A percentile compares a stretch with the other conserved stretches of the same genome.
Conservation (phyloP, 2,797 vertebrate species). For the Takifugu rubripes region DNA sequence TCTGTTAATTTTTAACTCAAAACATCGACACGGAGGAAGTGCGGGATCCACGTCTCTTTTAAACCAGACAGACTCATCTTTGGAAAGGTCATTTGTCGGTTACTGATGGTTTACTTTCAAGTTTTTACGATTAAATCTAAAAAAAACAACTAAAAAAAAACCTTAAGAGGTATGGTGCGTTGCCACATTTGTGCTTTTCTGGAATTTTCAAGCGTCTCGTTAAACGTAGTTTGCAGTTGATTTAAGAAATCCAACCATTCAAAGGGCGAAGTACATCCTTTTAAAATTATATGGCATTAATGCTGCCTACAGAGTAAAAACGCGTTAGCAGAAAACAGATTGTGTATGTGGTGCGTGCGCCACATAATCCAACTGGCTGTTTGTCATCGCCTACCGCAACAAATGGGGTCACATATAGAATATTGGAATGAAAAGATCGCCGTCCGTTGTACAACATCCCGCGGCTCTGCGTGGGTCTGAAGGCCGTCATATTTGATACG, state of each 20-base stretch:
- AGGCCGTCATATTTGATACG: conserved; percentile 39
- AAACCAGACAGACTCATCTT: conserved; percentile 13
- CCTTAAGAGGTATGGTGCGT: too few species aligned
- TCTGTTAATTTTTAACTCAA: conserved; percentile 55
- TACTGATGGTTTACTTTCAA: conserved; percentile 17
- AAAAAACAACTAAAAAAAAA: not conserved
- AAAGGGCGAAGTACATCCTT: too few species aligned
- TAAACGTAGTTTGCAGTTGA: too few species aligned
- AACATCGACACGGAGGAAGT: conserved; percentile 45
- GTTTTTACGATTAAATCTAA: not conserved
- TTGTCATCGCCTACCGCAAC: not conserved
- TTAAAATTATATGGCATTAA: too few species aligned
- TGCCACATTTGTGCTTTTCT: too few species aligned
- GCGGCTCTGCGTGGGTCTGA: conserved; percentile 30
- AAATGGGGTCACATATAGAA: not conserved
- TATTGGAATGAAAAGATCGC: not conserved
- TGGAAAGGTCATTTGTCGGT: conserved; percentile 44
- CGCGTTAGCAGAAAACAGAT: not conserved
- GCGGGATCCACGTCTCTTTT: conserved; percentile 30
- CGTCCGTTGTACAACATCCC: conserved; percentile 6
- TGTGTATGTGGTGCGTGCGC: too few species aligned
- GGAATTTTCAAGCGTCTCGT: too few species aligned
- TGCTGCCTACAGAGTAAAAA: too few species aligned
- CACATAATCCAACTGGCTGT: not conserved
- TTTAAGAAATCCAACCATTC: too few species aligned